Base-by-base conservation (phyloP, 1,140 invertebrate species). In the Halyomorpha halys region DNA sequence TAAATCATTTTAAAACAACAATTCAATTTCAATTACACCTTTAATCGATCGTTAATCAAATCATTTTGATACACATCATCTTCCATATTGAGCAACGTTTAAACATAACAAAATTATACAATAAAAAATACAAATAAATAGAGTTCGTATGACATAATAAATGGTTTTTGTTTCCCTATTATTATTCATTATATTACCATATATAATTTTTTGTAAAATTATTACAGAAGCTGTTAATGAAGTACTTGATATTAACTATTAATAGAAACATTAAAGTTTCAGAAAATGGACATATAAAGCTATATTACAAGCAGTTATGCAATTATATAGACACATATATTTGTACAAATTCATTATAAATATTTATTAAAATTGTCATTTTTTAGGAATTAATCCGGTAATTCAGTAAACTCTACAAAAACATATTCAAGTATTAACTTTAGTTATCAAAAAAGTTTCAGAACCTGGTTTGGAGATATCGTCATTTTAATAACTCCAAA, bases 231-330 rank as follows among this genome's bases (percentile, higher is more conserved):
- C 53, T 23, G 34, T 23, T 56, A 23, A 25, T 23, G 18, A 9
- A 56, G 9, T 56, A 30, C 27, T 3, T 30, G 3, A 56, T 56
- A 56, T 56, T 56, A 56, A 25, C 23, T 56, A 56, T 56, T 1
- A 56, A 23, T 21, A 56, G 18, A 56, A 16, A 56, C 23, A 25
- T 25, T 39, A 39, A 44, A 44, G 79, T 84, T 69, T 83, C 88
- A 60, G 94, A 60, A 60, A 60, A 44, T 60, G 53, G 63, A 64
- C 63, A 64, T 56, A 53, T 14, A 64, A 64, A 59, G 53, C 54
- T 64, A 59, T 64, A 51, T 59, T 64, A 64, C 63, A 64, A 49
- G 54, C 62, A 63, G 30, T 27, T 56, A 47, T 44, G 19, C 34
- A n/a, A 39, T 19, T 39, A 19, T 60, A 60, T 60, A 60, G 39